Base-by-base conservation (phyloP, 2,797 vertebrate species). In the Steatocranus sp. region DNA sequence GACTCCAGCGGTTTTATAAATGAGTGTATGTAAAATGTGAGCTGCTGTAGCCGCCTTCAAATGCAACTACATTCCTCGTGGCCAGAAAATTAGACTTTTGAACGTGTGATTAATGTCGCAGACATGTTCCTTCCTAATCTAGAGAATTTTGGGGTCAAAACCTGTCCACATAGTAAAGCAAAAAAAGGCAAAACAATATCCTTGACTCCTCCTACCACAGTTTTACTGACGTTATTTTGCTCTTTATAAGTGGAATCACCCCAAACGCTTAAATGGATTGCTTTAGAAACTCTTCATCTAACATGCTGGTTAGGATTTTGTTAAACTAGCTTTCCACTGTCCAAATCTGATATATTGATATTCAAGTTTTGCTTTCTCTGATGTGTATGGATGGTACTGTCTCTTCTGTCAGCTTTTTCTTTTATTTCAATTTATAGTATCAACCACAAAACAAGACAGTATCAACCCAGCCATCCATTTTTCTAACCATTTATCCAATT, bases 341-440 rank as follows among this genome's bases (percentile, higher is more conserved):
- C 23, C 38, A 70, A 46, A 70, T 70, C 38, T 70, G 23, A 73
- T 48, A 12, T 30, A 48, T n/a, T 27, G 68, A 48, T 68, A 14
- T 43, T 68, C 36, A 23, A 7, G 8, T 43, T 68, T 25, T 68
- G 20, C 63, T 43, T 68, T 68, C 1, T 68, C 36, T 68, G 63
- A 68, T 46, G 41, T 73, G 38, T 70, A 70, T 46, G 10, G 17
- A 46, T 27, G 41, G 15, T 30, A 30, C 66, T 70, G 38, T 43
- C 66, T 70, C 66, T 48, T 73, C 25, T 70, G 38, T 43, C 23
- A 70, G 23, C 6, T 5, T 38, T 38, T 66, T 38, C 14, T 5
- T 1, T 1, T 0, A 7, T 2, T 41, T 25, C 6, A 43, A 17
- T 43, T 8, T 43, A 43, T 17, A 46, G 23, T 46, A 70, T 70